phyloP scores from a whole-genome alignment of 2,797 vertebrate genomes.

The Squalus acanthias region DNA sequence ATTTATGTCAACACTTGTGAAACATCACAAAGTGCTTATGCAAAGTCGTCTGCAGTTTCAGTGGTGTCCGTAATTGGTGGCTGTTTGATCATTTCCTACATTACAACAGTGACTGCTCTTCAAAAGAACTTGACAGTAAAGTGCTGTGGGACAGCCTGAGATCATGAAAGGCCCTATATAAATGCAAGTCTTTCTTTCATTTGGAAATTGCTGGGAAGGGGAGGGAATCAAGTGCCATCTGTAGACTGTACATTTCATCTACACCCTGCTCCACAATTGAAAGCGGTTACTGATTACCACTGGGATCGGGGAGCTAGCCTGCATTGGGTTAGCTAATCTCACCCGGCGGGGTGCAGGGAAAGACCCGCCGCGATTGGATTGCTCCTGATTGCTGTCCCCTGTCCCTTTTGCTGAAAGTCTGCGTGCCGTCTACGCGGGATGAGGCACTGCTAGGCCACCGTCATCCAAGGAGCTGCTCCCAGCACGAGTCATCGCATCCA shows the following conservation, averaged over 20 bases:
- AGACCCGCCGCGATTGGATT: too few relatives aligned
- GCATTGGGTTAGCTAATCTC: background rate
- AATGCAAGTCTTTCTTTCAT: background rate
- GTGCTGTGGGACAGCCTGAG: background rate
- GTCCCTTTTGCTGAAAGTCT: background rate
- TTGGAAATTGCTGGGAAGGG: background rate
- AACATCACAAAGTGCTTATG: background rate
- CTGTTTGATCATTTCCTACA: background rate
- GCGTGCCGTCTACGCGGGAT: too few relatives aligned
- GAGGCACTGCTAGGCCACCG: background rate
- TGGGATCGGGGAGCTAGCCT: background rate
- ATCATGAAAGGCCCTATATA: background rate
- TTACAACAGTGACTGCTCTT: background rate
- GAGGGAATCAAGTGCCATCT: background rate
- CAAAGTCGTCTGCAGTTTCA: background rate
- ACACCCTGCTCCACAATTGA: background rate
- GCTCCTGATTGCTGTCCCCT: background rate
- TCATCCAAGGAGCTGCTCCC: background rate
- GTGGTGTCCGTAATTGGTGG: background rate
- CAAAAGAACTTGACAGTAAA: background rate
- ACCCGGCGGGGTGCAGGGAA: too few relatives aligned
- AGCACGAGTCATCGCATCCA: background rate
- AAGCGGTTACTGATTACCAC: background rate
- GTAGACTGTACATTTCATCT: background rate
- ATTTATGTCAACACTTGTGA: background rate